Evolutionary conservation across 2,113 vertebrate genomes (phyloP), one percentile per base, ranked within the genome.

Genomic region (Lichenostomus cassidix): DNA sequence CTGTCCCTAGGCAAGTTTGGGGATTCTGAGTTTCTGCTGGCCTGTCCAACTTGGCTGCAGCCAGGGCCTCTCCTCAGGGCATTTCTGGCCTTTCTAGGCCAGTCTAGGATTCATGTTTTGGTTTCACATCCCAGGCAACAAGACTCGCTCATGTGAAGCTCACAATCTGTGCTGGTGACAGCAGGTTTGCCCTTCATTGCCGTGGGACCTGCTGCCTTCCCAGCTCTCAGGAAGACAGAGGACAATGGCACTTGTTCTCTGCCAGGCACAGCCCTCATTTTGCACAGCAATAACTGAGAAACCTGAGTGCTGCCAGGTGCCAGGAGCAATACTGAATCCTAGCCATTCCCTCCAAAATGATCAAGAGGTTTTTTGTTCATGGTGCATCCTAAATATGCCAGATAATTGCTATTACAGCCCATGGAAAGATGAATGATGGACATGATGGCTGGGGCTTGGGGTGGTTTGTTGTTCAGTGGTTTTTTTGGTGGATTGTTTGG

Each of bases 261-360:
- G 65, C 25, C 6, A 3, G 60, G 29, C 74, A 56, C 59, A 73
- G 68, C n/a, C 42, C 42, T 75, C 39, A 3, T 6, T 92, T 42
- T 49, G 11, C 18, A 29, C 50, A 39, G 69, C 2, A 12, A 5
- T 15, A 21, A 10, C 10, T 53, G 68, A 60, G 42, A 83, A 71
- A 67, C 3, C 3, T 0, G 0, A 1, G 10, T 50, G 56, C 33
- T 89, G 55, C 22, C 0, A 0, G 0, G 4, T 62, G 31, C 16
- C 53, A 33, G 29, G 25, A 80, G 29, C 3, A 3, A 23, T 7
- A 56, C 6, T 7, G 37, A 77, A 20, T 12, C 35, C 35, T 70
- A 82, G 53, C 4, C n/a, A 27, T 15, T 39, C 9, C 21, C 37
- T 35, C 4, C 7, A 2, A 9, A 71, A 56, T 19, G 23, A 35